Evolutionary conservation across 2,888 invertebrate genomes (phyloP).

Genomic region (Linnaemya vulpina): DNA sequence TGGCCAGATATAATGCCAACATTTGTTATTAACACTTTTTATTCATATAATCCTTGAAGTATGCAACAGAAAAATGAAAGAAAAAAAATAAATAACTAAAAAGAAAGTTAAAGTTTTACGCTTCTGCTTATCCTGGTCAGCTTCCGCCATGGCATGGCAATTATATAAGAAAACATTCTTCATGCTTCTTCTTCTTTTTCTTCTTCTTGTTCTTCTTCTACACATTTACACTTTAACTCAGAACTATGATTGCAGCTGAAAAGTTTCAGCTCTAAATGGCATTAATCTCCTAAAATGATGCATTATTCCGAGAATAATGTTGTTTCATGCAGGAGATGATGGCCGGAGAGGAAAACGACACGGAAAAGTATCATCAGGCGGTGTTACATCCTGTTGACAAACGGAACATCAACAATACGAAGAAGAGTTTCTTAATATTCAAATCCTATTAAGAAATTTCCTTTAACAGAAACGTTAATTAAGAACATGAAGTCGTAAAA

Average conservation of each 20-base stretch:
- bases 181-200: background rate
- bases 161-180: slow-evolving; percentile 31
- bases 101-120: slow-evolving; percentile 67
- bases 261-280: slow-evolving; percentile 66
- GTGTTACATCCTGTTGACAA: slow-evolving; percentile 68
- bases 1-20: slow-evolving; percentile 66
- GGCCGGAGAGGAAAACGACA: background rate
- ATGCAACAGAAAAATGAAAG: slow-evolving; percentile 32
- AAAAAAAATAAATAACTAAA: slow-evolving; percentile 7
- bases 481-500: slow-evolving; percentile 6
- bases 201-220: background rate
- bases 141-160: slow-evolving; percentile 59
- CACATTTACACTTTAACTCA: slow-evolving; percentile 23
- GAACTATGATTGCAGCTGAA: slow-evolving; percentile 41
- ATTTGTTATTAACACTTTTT: slow-evolving; percentile 71
- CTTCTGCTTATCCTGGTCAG: slow-evolving; percentile 69
- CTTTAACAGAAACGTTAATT: slow-evolving; percentile 28
- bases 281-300: slow-evolving; percentile 72
- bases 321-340: slow-evolving; percentile 14
- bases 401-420: slow-evolving; percentile 57
- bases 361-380: slow-evolving; percentile 65
- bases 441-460: slow-evolving; percentile 31
- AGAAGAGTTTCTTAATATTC: slow-evolving; percentile 9
- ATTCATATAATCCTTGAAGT: slow-evolving; percentile 61
- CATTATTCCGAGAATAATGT: slow-evolving; percentile 62